Evolutionary conservation across 1,140 invertebrate genomes (phyloP), one percentile per base, ranked within the genome.

Genomic region (Heliothis subflexa): DNA sequence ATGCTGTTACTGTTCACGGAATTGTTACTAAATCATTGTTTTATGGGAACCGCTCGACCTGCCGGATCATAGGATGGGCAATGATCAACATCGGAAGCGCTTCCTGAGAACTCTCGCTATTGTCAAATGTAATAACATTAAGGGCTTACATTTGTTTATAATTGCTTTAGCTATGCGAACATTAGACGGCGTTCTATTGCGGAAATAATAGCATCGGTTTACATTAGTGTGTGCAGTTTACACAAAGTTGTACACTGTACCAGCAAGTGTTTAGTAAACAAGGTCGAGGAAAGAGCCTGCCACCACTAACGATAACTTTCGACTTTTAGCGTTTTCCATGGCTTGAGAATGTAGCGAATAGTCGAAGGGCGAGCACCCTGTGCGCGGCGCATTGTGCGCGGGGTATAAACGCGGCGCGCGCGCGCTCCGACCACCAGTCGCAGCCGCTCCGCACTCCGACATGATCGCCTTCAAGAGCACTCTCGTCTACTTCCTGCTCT

Each of bases 391-490:
- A 88, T 84, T 84, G 83, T 85, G 84, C 14, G 33, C 78, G 68
- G 62, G 66, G 81, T 91, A 91, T 91, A 91, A 88, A 91, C 84
- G 79, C 54, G 62, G 76, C 75, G 64, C 74, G 83, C 68, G 61
- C 61, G 49, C 11, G 11, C 12, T 12, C 68, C 3, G 12, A 18
- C 10, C 62, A 50, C 49, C 68, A 68, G 76, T 79, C 57, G 59
- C 59, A 21, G 12, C 52, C 61, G 28, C 59, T 49, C 71, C 47
- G 4, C 59, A 3, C n/a, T 3, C 14, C 76, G 33, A 49, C 64
- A 89, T 91, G 90, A 70, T 74, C 21, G 28, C 68, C 10, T 71
- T 85, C 70, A 90, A 82, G 83, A 84, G 83, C 52, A 84, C 78
- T 14, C 49, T 91, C 55, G 77, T 90, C 25, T 88, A 83, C 70